Percentiles rank a stretch among this genome's conserved stretches.
Evolutionary conservation across 1,140 invertebrate species (phyloP).

Genomic region (Diorhabda elongata): DNA sequence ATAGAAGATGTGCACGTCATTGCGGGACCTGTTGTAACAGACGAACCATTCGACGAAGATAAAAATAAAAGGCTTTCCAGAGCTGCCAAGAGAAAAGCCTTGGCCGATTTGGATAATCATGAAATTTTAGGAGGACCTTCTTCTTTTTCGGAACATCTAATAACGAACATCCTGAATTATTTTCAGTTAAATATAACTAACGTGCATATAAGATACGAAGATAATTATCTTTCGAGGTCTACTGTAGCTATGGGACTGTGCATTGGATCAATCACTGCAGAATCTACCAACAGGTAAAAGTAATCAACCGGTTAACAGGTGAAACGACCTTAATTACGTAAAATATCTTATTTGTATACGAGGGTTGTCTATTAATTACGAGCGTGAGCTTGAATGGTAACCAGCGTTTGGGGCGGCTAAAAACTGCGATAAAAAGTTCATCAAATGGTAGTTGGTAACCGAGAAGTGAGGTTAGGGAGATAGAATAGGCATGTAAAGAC

Average conservation of each 20-base stretch:
- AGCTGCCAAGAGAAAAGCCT: constrained; percentile 64
- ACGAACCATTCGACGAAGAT: constrained; percentile 66
- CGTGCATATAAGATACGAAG: constrained; percentile 80
- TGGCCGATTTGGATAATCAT: constrained; percentile 53
- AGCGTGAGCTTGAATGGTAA: too few species aligned
- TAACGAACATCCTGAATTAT: constrained; percentile 73
- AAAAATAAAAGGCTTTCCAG: constrained; percentile 66
- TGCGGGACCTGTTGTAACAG: constrained; percentile 66
- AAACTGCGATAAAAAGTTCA: too few species aligned
- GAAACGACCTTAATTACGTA: too few species aligned
- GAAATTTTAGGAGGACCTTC: constrained; percentile 43
- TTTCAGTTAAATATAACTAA: constrained; percentile 76
- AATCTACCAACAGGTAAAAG: constrained; percentile 73
- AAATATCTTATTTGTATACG: too few species aligned
- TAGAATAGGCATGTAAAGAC: too few species aligned
- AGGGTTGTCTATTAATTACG: too few species aligned
- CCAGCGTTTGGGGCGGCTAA: too few species aligned
- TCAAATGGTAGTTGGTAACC: too few species aligned
- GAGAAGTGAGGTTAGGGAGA: too few species aligned
- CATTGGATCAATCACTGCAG: constrained; percentile 71
- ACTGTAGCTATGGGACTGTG: constrained; percentile 74
- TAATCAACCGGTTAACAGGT: too few species aligned
- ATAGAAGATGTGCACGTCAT: constrained; percentile 75
- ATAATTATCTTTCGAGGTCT: constrained; percentile 62
- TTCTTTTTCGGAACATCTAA: constrained; percentile 67